Percentiles rank a stretch among this genome's conserved stretches.
Conservation (phyloP, 2,888 invertebrate species). For the Campoletis raptor region DNA sequence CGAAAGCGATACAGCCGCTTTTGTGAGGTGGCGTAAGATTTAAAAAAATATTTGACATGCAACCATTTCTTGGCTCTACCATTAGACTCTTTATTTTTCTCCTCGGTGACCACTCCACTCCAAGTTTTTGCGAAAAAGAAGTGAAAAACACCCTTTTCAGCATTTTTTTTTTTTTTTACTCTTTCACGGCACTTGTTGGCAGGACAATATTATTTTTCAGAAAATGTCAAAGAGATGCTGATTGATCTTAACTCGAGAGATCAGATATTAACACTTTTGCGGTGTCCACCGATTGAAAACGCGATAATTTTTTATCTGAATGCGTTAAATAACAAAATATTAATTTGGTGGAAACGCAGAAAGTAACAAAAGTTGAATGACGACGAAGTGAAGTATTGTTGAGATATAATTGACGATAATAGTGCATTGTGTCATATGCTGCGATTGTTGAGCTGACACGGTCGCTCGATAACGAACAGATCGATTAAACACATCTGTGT, state of each 20-base stretch:
- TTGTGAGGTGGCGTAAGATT: no score
- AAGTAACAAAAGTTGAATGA: not conserved
- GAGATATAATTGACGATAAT: not conserved
- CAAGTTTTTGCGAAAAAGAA: no score
- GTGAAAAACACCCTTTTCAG: no score
- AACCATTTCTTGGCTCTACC: no score
- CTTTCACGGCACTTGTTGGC: not conserved
- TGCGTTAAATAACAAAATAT: not conserved
- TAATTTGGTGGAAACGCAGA: not conserved
- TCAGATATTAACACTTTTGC: not conserved
- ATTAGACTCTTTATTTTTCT: no score
- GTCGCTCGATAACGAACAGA: constrained; percentile 36
- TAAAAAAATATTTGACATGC: no score
- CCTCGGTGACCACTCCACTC: no score
- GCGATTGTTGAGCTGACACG: constrained; percentile 13
- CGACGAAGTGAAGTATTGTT: not conserved
- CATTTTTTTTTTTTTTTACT: not conserved
- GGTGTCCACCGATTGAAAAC: not conserved
- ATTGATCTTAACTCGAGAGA: not conserved
- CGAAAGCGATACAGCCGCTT: no score
- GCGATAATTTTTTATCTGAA: not conserved
- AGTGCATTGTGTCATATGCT: constrained; percentile 11
- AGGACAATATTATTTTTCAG: not conserved
- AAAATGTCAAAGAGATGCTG: not conserved
- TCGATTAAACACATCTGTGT: constrained; percentile 44